phyloP scores from a whole-genome alignment of 2,888 invertebrate genomes.

The Merodon equestris region DNA sequence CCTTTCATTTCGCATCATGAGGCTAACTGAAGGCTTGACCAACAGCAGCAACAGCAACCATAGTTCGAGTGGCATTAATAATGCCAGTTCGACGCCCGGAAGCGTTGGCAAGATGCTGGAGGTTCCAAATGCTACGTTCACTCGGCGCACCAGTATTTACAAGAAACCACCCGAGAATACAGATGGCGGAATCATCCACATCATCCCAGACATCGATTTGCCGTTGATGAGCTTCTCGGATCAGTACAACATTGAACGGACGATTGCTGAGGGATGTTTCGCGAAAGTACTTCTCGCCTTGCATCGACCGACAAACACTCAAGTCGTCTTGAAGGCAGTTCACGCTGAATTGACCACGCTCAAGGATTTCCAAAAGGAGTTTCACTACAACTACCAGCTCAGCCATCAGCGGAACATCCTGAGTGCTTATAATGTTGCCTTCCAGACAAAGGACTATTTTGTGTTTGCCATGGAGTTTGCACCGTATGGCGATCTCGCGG shows the following conservation, averaged over 20 bases:
- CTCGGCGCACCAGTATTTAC: conserved; percentile 78
- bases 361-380: conserved; percentile 86
- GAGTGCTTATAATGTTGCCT: conserved; percentile 86
- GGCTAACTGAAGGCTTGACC: conserved; percentile 61
- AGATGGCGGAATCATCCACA: conserved; percentile 79
- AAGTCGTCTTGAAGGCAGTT: conserved; percentile 85
- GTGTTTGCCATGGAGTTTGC: conserved; percentile 87
- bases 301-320: conserved; percentile 81
- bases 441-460: conserved; percentile 79
- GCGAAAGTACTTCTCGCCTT: conserved; percentile 84
- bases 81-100: conserved; percentile 21
- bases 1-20: conserved; percentile 70
- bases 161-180: conserved; percentile 77
- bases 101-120: conserved; percentile 73
- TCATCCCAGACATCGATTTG: conserved; percentile 80
- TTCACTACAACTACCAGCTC: conserved; percentile 87
- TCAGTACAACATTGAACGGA: conserved; percentile 84
- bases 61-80: conserved; percentile 20
- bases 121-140: conserved; percentile 74
- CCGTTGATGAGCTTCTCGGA: conserved; percentile 80
- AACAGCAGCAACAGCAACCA: conserved; percentile 19
- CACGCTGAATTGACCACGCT: conserved; percentile 81
- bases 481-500: conserved; percentile 85
- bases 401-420: conserved; percentile 88
- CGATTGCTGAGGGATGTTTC: conserved; percentile 85